phyloP scores from a whole-genome alignment of 2,113 vertebrate genomes.

The Phaethon lepturus region DNA sequence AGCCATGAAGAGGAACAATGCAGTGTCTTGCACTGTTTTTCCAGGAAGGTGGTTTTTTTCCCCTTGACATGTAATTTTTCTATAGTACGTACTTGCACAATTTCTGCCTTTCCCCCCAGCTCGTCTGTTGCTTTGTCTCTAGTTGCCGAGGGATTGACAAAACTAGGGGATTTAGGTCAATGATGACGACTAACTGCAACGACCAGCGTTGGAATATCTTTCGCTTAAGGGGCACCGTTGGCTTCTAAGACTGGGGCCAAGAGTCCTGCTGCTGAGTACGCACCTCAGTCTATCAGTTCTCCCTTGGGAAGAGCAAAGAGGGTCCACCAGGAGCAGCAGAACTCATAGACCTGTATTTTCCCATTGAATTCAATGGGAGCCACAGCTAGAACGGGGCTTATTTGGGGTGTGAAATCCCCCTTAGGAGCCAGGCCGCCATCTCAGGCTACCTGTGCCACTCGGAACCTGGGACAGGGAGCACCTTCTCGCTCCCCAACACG shows the following conservation, averaged over 20 bases:
- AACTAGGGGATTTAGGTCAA: background rate
- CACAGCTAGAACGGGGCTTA: background rate
- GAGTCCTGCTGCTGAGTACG: background rate
- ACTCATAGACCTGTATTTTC: background rate
- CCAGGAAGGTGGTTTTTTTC: background rate
- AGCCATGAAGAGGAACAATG: background rate
- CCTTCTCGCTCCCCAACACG: background rate
- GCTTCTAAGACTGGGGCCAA: background rate
- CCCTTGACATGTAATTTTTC: background rate
- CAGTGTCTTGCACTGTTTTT: background rate
- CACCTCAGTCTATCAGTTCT: background rate
- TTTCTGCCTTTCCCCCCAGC: background rate
- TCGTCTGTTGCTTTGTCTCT: background rate
- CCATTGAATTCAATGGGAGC: background rate
- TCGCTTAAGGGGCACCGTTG: rapidly evolving
- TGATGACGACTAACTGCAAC: background rate
- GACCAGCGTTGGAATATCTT: background rate
- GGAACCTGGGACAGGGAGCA: background rate
- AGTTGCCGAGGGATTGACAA: background rate
- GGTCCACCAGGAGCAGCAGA: background rate
- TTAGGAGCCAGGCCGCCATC: background rate
- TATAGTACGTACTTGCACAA: background rate
- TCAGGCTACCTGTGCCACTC: background rate
- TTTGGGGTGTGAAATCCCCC: background rate
- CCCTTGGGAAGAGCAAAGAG: background rate